Conservation (phyloP, 2,797 vertebrate genomes). For the Enteromius unitaeniatus region DNA sequence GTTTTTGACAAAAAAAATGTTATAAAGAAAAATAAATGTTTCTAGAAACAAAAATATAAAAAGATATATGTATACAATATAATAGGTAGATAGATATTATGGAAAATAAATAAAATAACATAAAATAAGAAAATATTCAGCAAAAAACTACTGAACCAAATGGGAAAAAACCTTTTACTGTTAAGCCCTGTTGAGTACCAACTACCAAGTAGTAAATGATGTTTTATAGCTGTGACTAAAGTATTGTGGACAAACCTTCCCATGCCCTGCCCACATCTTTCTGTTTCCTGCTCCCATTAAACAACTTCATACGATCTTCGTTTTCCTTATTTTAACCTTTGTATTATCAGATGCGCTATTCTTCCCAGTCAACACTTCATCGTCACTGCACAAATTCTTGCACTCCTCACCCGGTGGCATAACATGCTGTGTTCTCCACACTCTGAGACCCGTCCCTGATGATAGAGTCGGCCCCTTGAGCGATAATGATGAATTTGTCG, state of each 20-base stretch:
- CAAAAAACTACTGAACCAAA: no score
- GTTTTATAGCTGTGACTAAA: background rate
- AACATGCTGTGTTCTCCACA: conserved; percentile 21
- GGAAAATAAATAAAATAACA: no score
- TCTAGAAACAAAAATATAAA: no score
- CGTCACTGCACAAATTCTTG: background rate
- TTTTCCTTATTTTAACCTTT: conserved; percentile 19
- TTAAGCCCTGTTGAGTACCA: no score
- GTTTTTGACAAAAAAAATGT: no score
- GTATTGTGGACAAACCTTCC: background rate
- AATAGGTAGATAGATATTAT: no score
- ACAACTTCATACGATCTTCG: background rate
- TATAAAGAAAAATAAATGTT: no score
- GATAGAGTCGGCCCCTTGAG: conserved; percentile 39
- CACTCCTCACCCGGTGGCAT: conserved; percentile 32
- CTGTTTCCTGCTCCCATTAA: background rate
- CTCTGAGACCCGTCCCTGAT: conserved; percentile 41
- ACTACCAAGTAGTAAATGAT: background rate
- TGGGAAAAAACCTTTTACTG: no score
- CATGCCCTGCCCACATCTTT: background rate
- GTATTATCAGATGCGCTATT: conserved; percentile 14
- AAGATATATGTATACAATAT: no score
- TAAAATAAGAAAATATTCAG: no score
- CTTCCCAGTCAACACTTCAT: background rate
- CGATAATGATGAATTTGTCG: conserved; percentile 48